A percentile compares a stretch with the other conserved stretches of the same genome.
These are phyloP conservation scores for Diachasmimorpha longicaudata DNA, from an alignment of 1,140 invertebrate genomes.

Conservation along the genomic window DNA sequence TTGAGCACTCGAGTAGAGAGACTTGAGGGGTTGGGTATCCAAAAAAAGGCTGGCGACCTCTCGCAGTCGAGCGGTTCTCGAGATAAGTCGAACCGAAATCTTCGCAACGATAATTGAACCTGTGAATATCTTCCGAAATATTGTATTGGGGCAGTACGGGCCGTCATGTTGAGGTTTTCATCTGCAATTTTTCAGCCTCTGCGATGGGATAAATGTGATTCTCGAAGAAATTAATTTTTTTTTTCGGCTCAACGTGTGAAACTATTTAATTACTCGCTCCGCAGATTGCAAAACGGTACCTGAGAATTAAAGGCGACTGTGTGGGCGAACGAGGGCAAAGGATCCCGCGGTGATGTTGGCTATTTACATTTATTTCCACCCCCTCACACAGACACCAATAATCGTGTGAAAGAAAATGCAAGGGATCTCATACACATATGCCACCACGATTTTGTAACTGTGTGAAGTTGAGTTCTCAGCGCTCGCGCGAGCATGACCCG, in stretches of 20 bases:
- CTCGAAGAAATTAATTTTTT: background rate
- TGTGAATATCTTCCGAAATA: too few relatives aligned
- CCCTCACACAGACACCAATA: background rate
- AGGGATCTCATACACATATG: background rate
- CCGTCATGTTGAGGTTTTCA: too few relatives aligned
- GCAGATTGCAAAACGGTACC: background rate
- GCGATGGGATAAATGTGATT: too few relatives aligned
- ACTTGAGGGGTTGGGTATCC: background rate
- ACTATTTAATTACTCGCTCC: background rate
- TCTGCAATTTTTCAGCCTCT: too few relatives aligned
- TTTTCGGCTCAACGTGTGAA: background rate
- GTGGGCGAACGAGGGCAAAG: slow-evolving; percentile 5
- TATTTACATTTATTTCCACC: background rate
- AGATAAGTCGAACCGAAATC: too few relatives aligned
- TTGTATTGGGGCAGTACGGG: too few relatives aligned
- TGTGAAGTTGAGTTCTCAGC: slow-evolving; percentile 26
- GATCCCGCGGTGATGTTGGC: background rate
- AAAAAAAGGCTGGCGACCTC: too few relatives aligned
- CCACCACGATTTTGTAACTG: background rate
- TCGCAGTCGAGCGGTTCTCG: too few relatives aligned
- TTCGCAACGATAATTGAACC: too few relatives aligned
- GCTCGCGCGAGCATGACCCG: slow-evolving; percentile 37
- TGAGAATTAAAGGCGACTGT: background rate
- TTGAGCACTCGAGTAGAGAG: background rate
- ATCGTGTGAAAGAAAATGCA: slow-evolving; percentile 9